Conservation (phyloP, 1,140 invertebrate genomes). For the Pristionchus pacificus region DNA sequence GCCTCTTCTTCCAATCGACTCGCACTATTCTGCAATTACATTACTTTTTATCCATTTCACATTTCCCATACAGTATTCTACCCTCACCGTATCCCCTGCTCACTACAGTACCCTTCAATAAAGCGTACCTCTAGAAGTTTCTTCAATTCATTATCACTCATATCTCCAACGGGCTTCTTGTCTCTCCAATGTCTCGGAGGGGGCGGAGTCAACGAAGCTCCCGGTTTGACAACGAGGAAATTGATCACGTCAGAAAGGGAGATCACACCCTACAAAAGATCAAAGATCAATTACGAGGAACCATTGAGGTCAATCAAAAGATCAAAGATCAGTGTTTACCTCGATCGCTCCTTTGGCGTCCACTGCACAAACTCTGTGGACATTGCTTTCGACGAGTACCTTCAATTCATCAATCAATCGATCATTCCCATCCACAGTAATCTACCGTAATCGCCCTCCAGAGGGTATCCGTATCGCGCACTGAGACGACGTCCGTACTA, state of each 20-base stretch:
- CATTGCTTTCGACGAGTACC: conserved; percentile 32
- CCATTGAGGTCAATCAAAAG: background rate
- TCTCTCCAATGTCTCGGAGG: background rate
- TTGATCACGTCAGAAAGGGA: conserved; percentile 31
- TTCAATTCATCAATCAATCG: too few relatives aligned
- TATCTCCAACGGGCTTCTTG: background rate
- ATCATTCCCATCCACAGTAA: too few relatives aligned
- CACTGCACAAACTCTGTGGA: conserved; percentile 27
- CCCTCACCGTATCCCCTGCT: too few relatives aligned
- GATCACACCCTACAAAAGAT: conserved; percentile 25
- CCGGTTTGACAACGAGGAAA: conserved; percentile 25
- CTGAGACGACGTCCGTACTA: conserved; percentile 16
- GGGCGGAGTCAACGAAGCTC: conserved; percentile 4
- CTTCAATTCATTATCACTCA: background rate
- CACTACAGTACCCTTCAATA: too few relatives aligned
- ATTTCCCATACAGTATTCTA: too few relatives aligned
- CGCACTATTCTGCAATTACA: too few relatives aligned
- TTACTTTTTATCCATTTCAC: too few relatives aligned
- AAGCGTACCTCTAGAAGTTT: background rate
- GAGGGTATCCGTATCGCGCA: conserved; percentile 28
- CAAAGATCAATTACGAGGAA: background rate
- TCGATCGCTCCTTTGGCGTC: conserved; percentile 29
- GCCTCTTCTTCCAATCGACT: too few relatives aligned
- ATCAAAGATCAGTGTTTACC: conserved; percentile 1
- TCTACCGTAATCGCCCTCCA: conserved; percentile 28